Conservation (phyloP, 2,888 invertebrate genomes). For the Microdon myrmicae region DNA sequence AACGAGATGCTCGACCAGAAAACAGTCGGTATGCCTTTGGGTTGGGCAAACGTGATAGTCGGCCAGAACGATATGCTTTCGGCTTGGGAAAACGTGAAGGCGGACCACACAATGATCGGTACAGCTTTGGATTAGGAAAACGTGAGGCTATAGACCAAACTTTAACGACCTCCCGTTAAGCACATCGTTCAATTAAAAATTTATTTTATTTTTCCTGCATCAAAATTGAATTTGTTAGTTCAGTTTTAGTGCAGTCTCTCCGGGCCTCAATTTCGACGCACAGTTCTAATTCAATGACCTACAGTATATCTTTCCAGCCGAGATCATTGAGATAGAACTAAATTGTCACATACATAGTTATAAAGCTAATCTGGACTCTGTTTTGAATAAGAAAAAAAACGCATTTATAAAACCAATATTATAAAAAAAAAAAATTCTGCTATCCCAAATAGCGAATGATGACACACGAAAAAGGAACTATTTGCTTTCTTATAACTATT, state of each 20-base stretch:
- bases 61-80: constrained; percentile 73
- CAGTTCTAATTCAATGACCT: constrained; percentile 34
- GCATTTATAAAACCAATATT: too few relatives aligned
- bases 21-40: constrained; percentile 69
- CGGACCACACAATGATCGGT: constrained; percentile 62
- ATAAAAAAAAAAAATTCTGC: too few relatives aligned
- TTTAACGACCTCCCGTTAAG: constrained; percentile 27
- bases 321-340: constrained; percentile 30
- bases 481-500: too few relatives aligned
- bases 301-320: constrained; percentile 31
- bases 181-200: neutral
- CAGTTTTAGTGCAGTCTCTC: constrained; percentile 37
- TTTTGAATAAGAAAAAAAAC: too few relatives aligned
- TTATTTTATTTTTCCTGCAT: too few relatives aligned
- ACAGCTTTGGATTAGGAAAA: constrained; percentile 75
- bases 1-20: constrained; percentile 66
- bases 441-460: too few relatives aligned
- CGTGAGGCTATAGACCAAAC: constrained; percentile 59
- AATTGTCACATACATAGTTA: constrained; percentile 19
- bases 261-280: constrained; percentile 42
- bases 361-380: too few relatives aligned
- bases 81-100: constrained; percentile 72
- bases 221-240: constrained; percentile 29
- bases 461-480: too few relatives aligned
- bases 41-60: constrained; percentile 70